Conservation (phyloP, 2,113 vertebrate species). For the Colossoma macropomum region DNA sequence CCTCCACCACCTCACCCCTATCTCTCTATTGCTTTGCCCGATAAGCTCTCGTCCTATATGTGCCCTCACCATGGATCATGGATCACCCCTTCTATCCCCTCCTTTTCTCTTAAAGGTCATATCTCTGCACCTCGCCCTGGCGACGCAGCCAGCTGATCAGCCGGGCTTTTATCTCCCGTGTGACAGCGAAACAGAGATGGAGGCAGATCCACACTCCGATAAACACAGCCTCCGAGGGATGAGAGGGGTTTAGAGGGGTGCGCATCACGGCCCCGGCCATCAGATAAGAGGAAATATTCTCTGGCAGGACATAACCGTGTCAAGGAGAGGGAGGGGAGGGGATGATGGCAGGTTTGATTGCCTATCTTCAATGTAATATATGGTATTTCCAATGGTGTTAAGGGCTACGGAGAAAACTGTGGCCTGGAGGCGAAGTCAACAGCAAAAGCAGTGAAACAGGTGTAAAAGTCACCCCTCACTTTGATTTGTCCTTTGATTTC, state of each 20-base stretch:
- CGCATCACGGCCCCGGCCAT: constrained; percentile 13
- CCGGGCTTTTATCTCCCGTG: constrained; percentile 51
- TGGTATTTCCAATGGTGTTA: constrained; percentile 16
- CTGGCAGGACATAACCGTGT: constrained; percentile 29
- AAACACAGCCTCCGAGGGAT: constrained; percentile 31
- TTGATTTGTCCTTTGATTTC: background rate
- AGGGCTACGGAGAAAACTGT: background rate
- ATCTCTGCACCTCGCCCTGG: constrained; percentile 30
- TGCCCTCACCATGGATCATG: constrained; percentile 47
- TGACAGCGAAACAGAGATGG: constrained; percentile 55
- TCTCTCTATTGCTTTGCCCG: constrained; percentile 18
- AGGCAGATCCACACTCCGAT: constrained; percentile 41
- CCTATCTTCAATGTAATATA: constrained; percentile 23
- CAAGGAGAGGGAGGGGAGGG: constrained; percentile 11
- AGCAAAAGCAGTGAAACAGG: background rate
- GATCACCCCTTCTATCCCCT: constrained; percentile 31
- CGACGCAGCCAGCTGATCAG: constrained; percentile 40
- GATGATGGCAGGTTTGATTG: constrained; percentile 20
- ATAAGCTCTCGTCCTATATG: constrained; percentile 50
- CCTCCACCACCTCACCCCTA: constrained; percentile 1
- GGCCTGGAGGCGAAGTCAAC: background rate
- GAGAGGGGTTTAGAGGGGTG: constrained; percentile 43
- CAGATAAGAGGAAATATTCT: constrained; percentile 44
- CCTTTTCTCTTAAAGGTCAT: constrained; percentile 60
- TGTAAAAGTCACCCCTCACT: background rate